A percentile compares a stretch with the other conserved stretches of the same genome.
Evolutionary conservation across 53 echinoderm and acorn worm genomes (phyloP).

Genomic region (Patiria pectinifera): DNA sequence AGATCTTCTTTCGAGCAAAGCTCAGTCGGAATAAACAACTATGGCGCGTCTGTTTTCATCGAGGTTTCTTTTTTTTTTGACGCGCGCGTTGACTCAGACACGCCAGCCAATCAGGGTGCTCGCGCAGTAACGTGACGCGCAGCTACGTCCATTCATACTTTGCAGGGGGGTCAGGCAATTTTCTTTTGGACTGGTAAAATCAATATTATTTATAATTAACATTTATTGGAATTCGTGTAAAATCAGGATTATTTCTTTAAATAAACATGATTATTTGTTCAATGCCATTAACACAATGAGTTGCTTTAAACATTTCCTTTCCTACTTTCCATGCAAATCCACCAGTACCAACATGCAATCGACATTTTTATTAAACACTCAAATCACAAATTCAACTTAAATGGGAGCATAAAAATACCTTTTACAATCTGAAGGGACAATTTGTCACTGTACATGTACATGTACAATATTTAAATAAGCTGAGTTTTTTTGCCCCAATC

Average conservation of each 20-base stretch:
- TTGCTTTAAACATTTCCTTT: neutral
- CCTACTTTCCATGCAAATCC: neutral
- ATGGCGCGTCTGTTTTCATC: slow-evolving; percentile 39
- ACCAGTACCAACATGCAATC: neutral
- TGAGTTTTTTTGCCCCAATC: too few relatives aligned
- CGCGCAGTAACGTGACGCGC: neutral
- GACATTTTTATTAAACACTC: neutral
- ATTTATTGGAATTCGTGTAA: too few relatives aligned
- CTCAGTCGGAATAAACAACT: slow-evolving; percentile 1
- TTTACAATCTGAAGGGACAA: too few relatives aligned
- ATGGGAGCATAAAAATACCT: neutral
- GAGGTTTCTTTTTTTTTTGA: slow-evolving; percentile 30
- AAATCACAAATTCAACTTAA: neutral
- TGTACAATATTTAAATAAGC: too few relatives aligned
- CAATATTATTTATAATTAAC: too few relatives aligned
- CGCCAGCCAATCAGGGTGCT: neutral
- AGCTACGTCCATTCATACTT: too few relatives aligned
- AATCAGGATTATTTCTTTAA: too few relatives aligned
- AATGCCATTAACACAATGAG: neutral
- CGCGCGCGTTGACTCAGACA: neutral
- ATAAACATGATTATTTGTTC: too few relatives aligned
- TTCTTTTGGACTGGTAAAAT: too few relatives aligned
- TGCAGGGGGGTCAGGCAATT: too few relatives aligned
- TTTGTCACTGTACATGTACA: too few relatives aligned
- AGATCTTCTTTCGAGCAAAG: neutral